Evolutionary conservation across 2,888 invertebrate species (phyloP), one percentile per base, ranked within the genome.

Genomic region (Mongoloraphidia duomilia): DNA sequence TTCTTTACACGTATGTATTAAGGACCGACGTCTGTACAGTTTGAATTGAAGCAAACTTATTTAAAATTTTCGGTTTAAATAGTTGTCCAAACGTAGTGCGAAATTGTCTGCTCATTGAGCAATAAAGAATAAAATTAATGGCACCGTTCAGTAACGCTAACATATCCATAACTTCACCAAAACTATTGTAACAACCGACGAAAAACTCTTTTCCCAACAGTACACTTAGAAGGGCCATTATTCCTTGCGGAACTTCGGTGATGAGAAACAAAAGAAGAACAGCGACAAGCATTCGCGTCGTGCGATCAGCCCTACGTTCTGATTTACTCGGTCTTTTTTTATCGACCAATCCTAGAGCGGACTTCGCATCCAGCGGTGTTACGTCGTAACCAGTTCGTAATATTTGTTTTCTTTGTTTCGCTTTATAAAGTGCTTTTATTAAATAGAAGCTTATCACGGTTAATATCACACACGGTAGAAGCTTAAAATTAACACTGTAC

Each of bases 101-200:
- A 66, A 95, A 95, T 73, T 93, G 93, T 53, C 87, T 77, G 53
- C 91, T 92, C 94, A 95, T 94, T 47, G 87, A 77, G 61, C 93
- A 94, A 65, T 94, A 95, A 41, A 95, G 74, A 48, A 94, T 84
- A 62, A 95, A 95, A 67, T 93, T 95, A 50, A 94, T 86, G 1
- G 91, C 87, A 9, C 92, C 90, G 66, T 94, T 95, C 58, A 91
- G 70, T 50, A 95, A 74, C 0, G 94, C 93, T 61, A 93, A 67
- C 52, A 91, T 80, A 68, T 95, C 93, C 82, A 93, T 85, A 49
- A 92, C 64, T 63, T 93, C 92, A 1, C 89, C 89, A 53, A 87
- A 80, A 42, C 81, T 72, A 54, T 79, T 75, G 68, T 94, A 94
- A 65, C 89, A 90, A 35, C 78, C 75, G 46, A 75, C 71, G 62